Conservation (phyloP, 2,113 vertebrate species). For the Anas platyrhynchos region DNA sequence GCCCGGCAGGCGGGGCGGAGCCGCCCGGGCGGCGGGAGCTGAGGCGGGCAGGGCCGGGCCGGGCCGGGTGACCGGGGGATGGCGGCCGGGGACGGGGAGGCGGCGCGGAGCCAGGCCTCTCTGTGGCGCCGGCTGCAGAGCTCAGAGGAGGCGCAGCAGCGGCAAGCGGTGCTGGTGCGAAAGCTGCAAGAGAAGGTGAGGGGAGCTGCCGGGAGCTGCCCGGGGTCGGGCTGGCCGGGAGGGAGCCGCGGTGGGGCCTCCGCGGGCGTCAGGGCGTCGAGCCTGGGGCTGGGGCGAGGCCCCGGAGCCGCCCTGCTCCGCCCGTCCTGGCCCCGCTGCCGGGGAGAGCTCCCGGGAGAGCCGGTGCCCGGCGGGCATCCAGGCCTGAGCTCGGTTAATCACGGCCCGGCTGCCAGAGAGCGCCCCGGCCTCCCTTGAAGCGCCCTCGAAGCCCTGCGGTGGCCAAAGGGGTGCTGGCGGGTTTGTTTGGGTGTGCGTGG, state of each 20-base stretch:
- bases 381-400: no score
- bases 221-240: no score
- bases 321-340: background rate
- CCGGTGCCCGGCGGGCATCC: no score
- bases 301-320: background rate
- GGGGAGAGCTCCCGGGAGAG: background rate
- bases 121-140: constrained; percentile 78
- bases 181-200: constrained; percentile 89
- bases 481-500: background rate
- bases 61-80: background rate
- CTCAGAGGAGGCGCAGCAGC: constrained; percentile 83
- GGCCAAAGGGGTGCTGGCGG: no score
- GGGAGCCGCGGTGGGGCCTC: no score
- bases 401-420: background rate
- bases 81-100: background rate
- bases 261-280: background rate
- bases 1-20: no score
- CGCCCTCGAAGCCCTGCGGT: background rate
- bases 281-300: background rate
- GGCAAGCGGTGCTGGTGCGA: constrained; percentile 84
- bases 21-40: no score
- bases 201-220: no score
- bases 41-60: no score
- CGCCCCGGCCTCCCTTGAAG: no score
- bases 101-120: constrained; percentile 65